Percentiles rank a stretch among this genome's conserved stretches.
These are phyloP conservation scores for Athene noctua DNA, from an alignment of 2,113 vertebrate genomes.

Conservation along the genomic window DNA sequence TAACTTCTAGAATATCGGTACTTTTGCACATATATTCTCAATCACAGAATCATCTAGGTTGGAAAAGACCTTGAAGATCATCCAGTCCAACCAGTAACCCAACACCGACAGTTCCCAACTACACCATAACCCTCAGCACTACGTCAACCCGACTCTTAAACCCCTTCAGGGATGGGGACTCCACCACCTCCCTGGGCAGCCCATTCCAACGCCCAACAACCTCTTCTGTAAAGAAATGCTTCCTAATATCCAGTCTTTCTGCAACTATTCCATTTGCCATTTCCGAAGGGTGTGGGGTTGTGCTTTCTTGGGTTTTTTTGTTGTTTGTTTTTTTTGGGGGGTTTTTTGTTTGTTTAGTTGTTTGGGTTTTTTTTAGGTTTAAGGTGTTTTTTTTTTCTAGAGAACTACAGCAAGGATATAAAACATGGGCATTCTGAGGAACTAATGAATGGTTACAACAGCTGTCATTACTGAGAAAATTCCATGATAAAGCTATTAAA, in stretches of 20 bases:
- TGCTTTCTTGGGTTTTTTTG: neutral
- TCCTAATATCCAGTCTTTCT: neutral
- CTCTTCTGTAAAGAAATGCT: no score
- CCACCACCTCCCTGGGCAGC: no score
- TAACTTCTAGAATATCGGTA: neutral
- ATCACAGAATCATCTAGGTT: no score
- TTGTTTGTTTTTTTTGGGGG: no score
- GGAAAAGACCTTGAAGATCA: no score
- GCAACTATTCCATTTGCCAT: neutral
- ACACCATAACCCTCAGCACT: no score
- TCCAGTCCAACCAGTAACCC: no score
- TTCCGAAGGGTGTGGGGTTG: neutral
- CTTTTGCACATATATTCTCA: neutral
- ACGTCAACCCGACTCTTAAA: no score
- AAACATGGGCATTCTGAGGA: neutral
- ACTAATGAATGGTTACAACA: neutral
- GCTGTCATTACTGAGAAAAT: neutral
- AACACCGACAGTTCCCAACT: no score
- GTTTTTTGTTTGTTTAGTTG: neutral
- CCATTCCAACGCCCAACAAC: no score
- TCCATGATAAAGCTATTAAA: neutral
- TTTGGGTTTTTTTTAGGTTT: no score
- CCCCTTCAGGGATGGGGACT: no score
- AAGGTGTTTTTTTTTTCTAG: neutral
- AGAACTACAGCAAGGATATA: neutral